Evolutionary conservation across 1,140 invertebrate species (phyloP).

Genomic region (Liolophura sinensis): DNA sequence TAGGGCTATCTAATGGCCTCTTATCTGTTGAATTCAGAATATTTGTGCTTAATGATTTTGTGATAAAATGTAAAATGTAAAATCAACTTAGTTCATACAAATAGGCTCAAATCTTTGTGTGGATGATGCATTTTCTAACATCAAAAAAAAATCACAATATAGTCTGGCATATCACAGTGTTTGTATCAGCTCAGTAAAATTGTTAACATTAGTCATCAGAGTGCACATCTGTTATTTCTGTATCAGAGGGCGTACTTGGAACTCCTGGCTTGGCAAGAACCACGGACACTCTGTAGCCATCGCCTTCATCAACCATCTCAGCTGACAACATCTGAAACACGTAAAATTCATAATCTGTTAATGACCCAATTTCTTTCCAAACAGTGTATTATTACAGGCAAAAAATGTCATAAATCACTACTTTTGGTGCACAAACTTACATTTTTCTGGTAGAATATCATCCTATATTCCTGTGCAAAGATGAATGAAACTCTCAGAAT

Average conservation of each 20-base stretch:
- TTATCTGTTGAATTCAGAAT: too few species aligned
- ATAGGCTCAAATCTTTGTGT: too few species aligned
- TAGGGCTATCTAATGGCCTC: too few species aligned
- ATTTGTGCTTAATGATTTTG: too few species aligned
- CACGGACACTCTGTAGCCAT: constrained; percentile 47
- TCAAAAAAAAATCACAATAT: too few species aligned
- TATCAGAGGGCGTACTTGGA: constrained; percentile 31
- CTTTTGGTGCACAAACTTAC: too few species aligned
- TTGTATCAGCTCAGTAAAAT: not conserved
- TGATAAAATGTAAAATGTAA: too few species aligned
- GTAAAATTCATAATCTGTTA: not conserved
- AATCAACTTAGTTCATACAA: too few species aligned
- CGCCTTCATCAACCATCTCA: constrained; percentile 51
- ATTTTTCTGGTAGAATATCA: too few species aligned
- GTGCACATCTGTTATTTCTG: not conserved
- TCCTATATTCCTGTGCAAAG: too few species aligned
- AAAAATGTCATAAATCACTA: not conserved
- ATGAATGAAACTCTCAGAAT: too few species aligned
- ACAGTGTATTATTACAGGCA: not conserved
- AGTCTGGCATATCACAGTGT: not conserved
- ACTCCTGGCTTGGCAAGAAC: constrained; percentile 50
- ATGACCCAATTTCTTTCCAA: not conserved
- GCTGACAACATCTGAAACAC: constrained; percentile 47
- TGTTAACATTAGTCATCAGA: not conserved
- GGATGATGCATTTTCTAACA: too few species aligned